phyloP scores from a whole-genome alignment of 2,888 invertebrate genomes.

The Chloroclysta siterata region DNA sequence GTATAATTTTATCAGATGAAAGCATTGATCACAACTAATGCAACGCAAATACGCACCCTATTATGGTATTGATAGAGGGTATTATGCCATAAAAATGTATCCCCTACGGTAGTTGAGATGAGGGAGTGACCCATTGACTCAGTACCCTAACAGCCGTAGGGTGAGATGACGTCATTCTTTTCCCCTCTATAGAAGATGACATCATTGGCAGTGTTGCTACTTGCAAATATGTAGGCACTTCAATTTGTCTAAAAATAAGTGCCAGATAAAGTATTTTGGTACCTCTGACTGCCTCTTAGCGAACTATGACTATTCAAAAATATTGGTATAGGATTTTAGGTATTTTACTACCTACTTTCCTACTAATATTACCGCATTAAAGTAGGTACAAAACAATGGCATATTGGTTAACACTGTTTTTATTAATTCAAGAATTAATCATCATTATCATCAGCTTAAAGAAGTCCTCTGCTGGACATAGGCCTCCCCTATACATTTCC shows the following conservation, averaged over 20 bases:
- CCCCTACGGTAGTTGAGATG: slow-evolving; percentile 41
- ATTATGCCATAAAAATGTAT: slow-evolving; percentile 21
- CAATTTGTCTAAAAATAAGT: slow-evolving; percentile 4
- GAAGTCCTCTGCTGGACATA: no score
- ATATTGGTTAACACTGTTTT: no score
- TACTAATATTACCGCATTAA: no score
- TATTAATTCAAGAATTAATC: no score
- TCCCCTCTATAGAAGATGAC: slow-evolving; percentile 63
- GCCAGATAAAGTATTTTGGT: not conserved
- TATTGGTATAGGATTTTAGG: no score
- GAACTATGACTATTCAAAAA: no score
- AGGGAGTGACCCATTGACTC: slow-evolving; percentile 72
- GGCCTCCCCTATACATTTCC: no score
- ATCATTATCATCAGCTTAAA: no score
- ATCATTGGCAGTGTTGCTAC: slow-evolving; percentile 55
- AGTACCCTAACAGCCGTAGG: slow-evolving; percentile 56
- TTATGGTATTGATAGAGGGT: slow-evolving; percentile 15
- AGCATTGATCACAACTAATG: not conserved
- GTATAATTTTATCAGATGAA: not conserved
- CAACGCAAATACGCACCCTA: slow-evolving; percentile 14
- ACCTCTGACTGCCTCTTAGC: no score
- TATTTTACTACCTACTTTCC: no score
- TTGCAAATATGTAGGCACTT: slow-evolving; percentile 46
- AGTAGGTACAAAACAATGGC: no score
- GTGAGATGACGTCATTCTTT: slow-evolving; percentile 64